Evolutionary conservation across 1,140 invertebrate genomes (phyloP), one percentile per base, ranked within the genome.

Genomic region (Aleiodes sp.): DNA sequence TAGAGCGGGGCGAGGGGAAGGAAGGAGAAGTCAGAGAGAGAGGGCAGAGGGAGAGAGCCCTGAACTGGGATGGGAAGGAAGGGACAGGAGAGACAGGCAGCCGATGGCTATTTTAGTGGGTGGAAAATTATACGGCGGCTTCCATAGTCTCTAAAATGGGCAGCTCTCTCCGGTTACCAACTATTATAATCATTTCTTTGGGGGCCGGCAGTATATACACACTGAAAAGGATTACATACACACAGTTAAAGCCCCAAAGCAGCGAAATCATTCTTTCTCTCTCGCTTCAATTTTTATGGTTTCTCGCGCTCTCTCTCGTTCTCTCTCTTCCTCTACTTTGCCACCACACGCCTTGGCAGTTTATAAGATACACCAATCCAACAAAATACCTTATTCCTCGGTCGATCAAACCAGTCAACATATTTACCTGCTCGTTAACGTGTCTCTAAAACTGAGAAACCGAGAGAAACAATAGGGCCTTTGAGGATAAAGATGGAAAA

Each of bases 401-500:
- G 19, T 52, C 46, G 46, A 52, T 52, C 46, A 52, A 71, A 70
- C 67, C 62, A 84, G 84, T 85, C 84, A 84, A 86, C 84, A 85
- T 85, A 86, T 85, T 85, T 86, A 85, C 84, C 80, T 82, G 82
- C 84, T 86, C 83, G 84, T 86, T 86, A 86, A 85, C 84, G 82
- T 85, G 81, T 81, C 79, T 68, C 46, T 46, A 57, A 68, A 19
- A 35, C 8, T 14, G n/a, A 8, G 26, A 9, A 8, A 10, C 31
- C 26, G 24, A 33, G 39, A 14, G 24, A 46, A 19, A 43, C 35
- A 29, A 28, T 10, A 28, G 16, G 21, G 35, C 9, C 29, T 26
- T 24, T 2, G 29, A 28, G 26, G 31, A 52, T 14, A 57, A 19
- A 64, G 63, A 60, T 26, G 52, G 46, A 52, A 41, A 78, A 71